These are phyloP conservation scores for Tetheella fluctuosa DNA, from an alignment of 2,888 invertebrate genomes.

Conservation along the genomic window DNA sequence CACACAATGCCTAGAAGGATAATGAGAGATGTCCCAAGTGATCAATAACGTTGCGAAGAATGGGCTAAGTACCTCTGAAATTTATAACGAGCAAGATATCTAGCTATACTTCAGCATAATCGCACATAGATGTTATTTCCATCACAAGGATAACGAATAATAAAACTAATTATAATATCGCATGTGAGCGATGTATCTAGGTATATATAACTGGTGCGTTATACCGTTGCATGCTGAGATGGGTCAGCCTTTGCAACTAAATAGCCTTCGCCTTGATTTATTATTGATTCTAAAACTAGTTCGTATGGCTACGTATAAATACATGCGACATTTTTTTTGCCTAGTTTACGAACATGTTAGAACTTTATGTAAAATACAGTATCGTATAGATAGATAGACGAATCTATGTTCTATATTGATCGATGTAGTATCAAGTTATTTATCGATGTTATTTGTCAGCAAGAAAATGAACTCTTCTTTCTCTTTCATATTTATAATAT, in stretches of 20 bases:
- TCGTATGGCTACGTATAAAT: not conserved
- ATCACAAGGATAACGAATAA: too few species aligned
- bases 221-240: not conserved
- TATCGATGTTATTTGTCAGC: too few species aligned
- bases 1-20: too few species aligned
- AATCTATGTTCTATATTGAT: not conserved
- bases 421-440: not conserved
- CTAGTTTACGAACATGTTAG: not conserved
- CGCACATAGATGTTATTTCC: too few species aligned
- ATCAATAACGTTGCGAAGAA: too few species aligned
- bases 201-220: not conserved
- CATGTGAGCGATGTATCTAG: not conserved
- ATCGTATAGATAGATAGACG: too few species aligned
- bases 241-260: conserved; percentile 18
- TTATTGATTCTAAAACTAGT: conserved; percentile 1
- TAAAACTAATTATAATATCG: not conserved
- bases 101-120: too few species aligned
- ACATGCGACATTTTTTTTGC: not conserved
- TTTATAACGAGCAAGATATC: too few species aligned
- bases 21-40: too few species aligned
- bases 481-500: too few species aligned
- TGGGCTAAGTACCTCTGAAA: too few species aligned
- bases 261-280: conserved; percentile 27
- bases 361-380: not conserved
- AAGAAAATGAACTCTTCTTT: too few species aligned